Percentiles rank a stretch among this genome's conserved stretches.
Evolutionary conservation across 1,140 invertebrate genomes (phyloP).

Genomic region (Matsumurasca onukii): DNA sequence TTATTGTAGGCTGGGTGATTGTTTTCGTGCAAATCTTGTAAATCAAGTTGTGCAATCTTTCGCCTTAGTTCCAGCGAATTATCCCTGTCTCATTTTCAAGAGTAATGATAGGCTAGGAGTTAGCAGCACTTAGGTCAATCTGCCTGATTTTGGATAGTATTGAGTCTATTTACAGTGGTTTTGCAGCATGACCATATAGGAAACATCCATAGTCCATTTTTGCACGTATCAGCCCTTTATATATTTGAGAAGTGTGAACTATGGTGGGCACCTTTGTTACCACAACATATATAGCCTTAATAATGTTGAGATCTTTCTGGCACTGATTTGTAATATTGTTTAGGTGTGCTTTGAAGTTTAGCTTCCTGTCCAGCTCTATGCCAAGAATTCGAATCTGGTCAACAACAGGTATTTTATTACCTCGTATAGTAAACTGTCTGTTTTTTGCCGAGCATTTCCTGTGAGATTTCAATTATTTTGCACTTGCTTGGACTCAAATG

Average conservation of each 20-base stretch:
- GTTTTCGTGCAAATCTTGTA: neutral
- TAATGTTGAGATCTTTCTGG: neutral
- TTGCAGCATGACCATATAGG: neutral
- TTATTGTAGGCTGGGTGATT: neutral
- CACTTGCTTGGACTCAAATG: neutral
- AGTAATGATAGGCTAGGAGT: too few relatives aligned
- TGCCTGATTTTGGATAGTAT: conserved; percentile 1
- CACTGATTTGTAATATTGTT: neutral
- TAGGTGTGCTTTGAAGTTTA: too few relatives aligned
- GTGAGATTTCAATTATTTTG: neutral
- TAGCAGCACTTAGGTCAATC: neutral
- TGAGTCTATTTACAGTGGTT: neutral
- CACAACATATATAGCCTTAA: neutral
- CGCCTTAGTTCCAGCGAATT: neutral
- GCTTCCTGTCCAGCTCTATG: too few relatives aligned
- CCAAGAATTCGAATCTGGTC: too few relatives aligned
- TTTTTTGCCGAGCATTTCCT: neutral
- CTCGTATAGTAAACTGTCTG: neutral
- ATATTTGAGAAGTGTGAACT: neutral
- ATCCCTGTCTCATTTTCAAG: neutral
- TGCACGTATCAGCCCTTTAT: too few relatives aligned
- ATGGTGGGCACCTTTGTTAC: neutral
- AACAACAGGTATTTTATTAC: neutral
- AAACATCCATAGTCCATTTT: conserved; percentile 5
- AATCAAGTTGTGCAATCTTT: neutral